Percentiles rank a stretch among this genome's conserved stretches.
These are phyloP conservation scores for Trichacis sp. DNA, from an alignment of 2,888 invertebrate genomes.

Conservation along the genomic window DNA sequence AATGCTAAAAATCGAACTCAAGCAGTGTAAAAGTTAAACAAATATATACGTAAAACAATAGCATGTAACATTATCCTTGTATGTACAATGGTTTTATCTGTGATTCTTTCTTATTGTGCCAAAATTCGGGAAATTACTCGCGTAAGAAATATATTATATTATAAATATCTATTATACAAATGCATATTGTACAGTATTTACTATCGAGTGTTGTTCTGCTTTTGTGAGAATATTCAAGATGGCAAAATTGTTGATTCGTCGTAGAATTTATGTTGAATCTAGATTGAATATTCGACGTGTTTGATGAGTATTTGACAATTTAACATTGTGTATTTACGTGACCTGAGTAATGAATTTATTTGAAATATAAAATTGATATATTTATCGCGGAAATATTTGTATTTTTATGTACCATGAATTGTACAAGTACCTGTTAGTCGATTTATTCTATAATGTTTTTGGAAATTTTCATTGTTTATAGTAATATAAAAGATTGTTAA, in stretches of 20 bases:
- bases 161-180: constrained; percentile 44
- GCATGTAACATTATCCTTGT: neutral
- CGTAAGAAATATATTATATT: constrained; percentile 38
- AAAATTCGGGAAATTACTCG: constrained; percentile 57
- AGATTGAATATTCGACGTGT: constrained; percentile 25
- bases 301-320: constrained; percentile 52
- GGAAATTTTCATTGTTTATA: no score
- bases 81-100: constrained; percentile 66
- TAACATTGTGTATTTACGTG: constrained; percentile 52
- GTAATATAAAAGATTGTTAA: no score
- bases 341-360: constrained; percentile 40
- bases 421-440: no score
- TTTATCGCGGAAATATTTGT: no score
- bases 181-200: constrained; percentile 54
- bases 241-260: neutral
- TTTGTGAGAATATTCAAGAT: neutral
- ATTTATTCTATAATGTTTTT: no score
- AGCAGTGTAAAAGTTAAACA: no score
- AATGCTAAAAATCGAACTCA: no score
- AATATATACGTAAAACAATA: no score
- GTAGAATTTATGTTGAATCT: no score
- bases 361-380: no score
- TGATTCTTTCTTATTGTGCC: constrained; percentile 68
- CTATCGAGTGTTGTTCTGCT: constrained; percentile 31
- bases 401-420: no score